Evolutionary conservation across 1,140 invertebrate species (phyloP).

Genomic region (Philaenus spumarius): DNA sequence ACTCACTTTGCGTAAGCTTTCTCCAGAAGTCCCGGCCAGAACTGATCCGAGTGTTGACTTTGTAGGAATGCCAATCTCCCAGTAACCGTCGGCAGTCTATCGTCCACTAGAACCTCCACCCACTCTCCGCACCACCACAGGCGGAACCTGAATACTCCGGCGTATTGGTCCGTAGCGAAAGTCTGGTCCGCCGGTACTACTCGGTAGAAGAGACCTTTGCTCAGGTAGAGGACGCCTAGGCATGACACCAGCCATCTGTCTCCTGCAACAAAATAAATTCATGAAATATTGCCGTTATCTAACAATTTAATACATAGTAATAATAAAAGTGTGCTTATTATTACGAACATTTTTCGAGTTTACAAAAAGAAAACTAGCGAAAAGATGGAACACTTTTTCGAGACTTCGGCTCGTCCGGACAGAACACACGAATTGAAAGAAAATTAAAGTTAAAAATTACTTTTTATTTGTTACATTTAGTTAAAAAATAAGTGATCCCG

Average conservation of each 20-base stretch:
- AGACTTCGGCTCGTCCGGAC: no score
- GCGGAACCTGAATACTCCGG: slow-evolving; percentile 86
- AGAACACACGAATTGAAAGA: no score
- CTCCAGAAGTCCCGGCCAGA: slow-evolving; percentile 93
- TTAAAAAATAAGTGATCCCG: no score
- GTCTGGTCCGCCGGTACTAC: slow-evolving; percentile 96
- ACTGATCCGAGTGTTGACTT: slow-evolving; percentile 76
- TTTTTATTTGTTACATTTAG: no score
- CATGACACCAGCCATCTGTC: slow-evolving; percentile 89
- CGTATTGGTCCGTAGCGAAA: slow-evolving; percentile 49
- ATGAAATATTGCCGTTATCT: no score
- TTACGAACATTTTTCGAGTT: no score
- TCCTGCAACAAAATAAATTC: slow-evolving; percentile 48
- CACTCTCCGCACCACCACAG: slow-evolving; percentile 95
- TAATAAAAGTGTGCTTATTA: no score
- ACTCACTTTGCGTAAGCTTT: slow-evolving; percentile 98
- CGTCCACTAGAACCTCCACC: slow-evolving; percentile 94
- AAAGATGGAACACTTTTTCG: no score
- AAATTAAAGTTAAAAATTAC: no score
- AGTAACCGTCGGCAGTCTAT: slow-evolving; percentile 88
- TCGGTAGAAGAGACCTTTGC: slow-evolving; percentile 85
- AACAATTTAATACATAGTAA: no score
- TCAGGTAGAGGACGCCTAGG: slow-evolving; percentile 74
- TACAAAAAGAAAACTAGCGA: no score
- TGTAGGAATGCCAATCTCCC: slow-evolving; percentile 90